phyloP scores from a whole-genome alignment of 2,113 vertebrate species.

The Aptenodytes patagonicus region DNA sequence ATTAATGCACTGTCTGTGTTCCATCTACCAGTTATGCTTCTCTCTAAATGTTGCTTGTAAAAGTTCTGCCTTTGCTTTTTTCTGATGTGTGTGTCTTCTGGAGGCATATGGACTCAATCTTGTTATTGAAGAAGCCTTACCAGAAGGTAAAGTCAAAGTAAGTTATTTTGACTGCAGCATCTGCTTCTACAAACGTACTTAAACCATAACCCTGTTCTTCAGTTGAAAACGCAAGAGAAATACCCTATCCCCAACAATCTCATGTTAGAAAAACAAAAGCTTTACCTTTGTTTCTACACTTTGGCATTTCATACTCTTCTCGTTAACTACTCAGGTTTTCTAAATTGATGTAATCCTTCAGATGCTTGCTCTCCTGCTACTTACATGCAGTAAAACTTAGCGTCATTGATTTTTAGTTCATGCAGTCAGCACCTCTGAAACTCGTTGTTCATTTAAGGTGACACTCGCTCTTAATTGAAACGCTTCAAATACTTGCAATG shows the following conservation, averaged over 20 bases:
- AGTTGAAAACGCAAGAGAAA: neutral
- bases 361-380: neutral
- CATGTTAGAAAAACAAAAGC: neutral
- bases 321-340: neutral
- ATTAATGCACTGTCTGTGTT: neutral
- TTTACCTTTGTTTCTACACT: neutral
- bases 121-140: neutral
- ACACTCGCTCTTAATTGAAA: neutral
- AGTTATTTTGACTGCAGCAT: neutral
- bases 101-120: rapidly evolving
- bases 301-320: neutral
- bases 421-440: neutral
- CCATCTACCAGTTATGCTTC: rapidly evolving
- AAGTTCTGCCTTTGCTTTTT: neutral
- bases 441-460: neutral
- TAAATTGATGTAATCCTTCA: neutral
- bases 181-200: neutral
- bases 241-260: rapidly evolving
- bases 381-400: neutral
- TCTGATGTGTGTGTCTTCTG: neutral
- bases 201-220: neutral
- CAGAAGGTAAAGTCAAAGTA: neutral
- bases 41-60: neutral
- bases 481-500: neutral
- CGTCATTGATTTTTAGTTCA: neutral